phyloP scores from a whole-genome alignment of 2,113 vertebrate species.

The Empidonax alnorum region DNA sequence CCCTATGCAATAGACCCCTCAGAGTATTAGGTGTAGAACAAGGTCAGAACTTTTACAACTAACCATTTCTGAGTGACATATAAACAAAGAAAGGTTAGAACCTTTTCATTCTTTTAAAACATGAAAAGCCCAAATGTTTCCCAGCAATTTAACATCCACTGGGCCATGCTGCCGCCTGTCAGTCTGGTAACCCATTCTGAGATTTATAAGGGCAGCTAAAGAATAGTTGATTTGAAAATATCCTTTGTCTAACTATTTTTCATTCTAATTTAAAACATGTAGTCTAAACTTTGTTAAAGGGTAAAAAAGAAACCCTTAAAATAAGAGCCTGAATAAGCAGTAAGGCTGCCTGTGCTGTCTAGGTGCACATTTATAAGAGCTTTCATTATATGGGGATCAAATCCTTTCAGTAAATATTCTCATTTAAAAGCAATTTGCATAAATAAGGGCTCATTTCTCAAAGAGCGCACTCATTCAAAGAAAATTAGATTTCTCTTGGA shows the following conservation, averaged over 20 bases:
- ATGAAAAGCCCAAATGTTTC: constrained; percentile 34
- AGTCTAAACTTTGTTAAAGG: constrained; percentile 3
- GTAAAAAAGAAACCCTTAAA: background rate
- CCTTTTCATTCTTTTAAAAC: constrained; percentile 31
- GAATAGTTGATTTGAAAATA: constrained; percentile 39
- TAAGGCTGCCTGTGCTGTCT: background rate
- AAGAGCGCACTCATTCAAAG: constrained; percentile 18
- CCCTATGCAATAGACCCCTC: constrained; percentile 12
- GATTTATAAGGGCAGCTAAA: background rate
- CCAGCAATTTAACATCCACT: constrained; percentile 33
- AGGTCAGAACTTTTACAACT: constrained; percentile 59
- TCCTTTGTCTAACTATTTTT: background rate
- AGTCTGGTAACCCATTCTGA: background rate
- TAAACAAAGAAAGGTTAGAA: constrained; percentile 55
- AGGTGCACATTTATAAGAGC: constrained; percentile 55
- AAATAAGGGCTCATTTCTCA: constrained; percentile 68
- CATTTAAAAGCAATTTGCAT: constrained; percentile 78
- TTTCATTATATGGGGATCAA: constrained; percentile 61
- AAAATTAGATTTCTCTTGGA: constrained; percentile 54
- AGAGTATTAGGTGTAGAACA: constrained; percentile 31
- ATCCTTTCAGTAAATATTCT: constrained; percentile 66
- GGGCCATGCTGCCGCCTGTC: constrained; percentile 44
- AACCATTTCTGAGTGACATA: constrained; percentile 45
- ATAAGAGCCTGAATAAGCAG: constrained; percentile 28
- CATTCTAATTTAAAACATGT: constrained; percentile 21